phyloP scores from a whole-genome alignment of 2,888 invertebrate species.

The Carpatolechia fugitivella region DNA sequence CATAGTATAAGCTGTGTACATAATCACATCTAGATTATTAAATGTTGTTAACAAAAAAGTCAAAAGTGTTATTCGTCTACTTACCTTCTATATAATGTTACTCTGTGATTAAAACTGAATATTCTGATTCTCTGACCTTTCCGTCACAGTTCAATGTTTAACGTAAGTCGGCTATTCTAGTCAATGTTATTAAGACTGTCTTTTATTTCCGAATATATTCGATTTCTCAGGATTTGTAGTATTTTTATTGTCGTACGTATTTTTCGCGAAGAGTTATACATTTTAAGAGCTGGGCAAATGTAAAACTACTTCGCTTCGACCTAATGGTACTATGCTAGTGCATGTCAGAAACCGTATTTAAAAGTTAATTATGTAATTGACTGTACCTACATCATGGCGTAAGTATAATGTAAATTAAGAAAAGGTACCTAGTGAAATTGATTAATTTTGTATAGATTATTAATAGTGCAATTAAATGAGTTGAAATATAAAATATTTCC shows the following conservation, averaged over 20 bases:
- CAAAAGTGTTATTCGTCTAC: constrained; percentile 31
- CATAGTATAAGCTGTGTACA: constrained; percentile 67
- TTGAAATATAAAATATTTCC: constrained; percentile 74
- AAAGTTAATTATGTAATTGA: constrained; percentile 31
- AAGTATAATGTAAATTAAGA: constrained; percentile 44
- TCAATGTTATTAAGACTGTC: constrained; percentile 52
- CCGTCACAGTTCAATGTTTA: background rate
- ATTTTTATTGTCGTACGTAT: constrained; percentile 24
- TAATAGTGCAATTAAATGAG: constrained; percentile 67
- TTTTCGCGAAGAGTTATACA: constrained; percentile 65
- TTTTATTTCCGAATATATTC: constrained; percentile 20
- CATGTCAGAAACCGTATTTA: constrained; percentile 32
- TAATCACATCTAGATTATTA: constrained; percentile 39
- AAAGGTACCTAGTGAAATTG: constrained; percentile 57
- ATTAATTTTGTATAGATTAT: constrained; percentile 73
- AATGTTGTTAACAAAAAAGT: constrained; percentile 43
- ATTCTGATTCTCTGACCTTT: background rate
- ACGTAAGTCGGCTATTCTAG: constrained; percentile 31
- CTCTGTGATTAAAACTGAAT: constrained; percentile 12
- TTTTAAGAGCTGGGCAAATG: constrained; percentile 75
- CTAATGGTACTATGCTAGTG: constrained; percentile 30
- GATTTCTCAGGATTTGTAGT: constrained; percentile 25
- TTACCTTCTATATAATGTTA: constrained; percentile 14
- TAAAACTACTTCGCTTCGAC: constrained; percentile 58
- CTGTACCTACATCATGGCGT: constrained; percentile 42